Conservation (phyloP, 2,797 vertebrate genomes). For the Pseudochirops corinnae region DNA sequence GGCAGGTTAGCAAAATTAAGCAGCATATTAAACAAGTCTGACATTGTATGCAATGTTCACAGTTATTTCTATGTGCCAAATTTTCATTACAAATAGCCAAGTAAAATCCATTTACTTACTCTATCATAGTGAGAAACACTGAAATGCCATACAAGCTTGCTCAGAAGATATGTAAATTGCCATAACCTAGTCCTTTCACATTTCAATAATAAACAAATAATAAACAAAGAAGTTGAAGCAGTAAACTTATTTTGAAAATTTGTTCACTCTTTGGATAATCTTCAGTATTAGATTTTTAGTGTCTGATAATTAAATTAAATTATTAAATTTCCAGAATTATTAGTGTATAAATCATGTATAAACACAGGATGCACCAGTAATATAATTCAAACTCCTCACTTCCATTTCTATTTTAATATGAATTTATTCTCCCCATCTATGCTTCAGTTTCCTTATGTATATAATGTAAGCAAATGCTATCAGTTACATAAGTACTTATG, state of each 20-base stretch:
- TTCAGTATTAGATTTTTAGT: background rate
- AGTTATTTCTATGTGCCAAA: background rate
- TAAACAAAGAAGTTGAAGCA: background rate
- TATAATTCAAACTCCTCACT: background rate
- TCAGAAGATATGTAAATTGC: background rate
- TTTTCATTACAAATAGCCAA: background rate
- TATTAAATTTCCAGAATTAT: background rate
- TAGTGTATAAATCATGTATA: background rate
- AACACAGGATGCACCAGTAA: background rate
- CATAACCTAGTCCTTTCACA: background rate
- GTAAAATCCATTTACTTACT: background rate
- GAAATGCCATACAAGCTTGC: background rate
- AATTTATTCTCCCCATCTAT: background rate
- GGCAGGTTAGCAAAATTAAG: background rate
- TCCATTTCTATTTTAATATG: background rate
- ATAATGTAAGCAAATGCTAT: too few relatives aligned
- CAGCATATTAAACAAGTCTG: background rate
- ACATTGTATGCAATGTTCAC: background rate
- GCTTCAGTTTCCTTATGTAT: background rate
- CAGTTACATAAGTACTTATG: background rate
- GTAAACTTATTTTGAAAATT: background rate
- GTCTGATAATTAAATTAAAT: background rate
- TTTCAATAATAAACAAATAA: too few relatives aligned
- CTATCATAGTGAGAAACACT: background rate
- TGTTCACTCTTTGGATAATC: background rate